phyloP scores from a whole-genome alignment of 2,888 invertebrate species.

The Entomobrya multifasciata region DNA sequence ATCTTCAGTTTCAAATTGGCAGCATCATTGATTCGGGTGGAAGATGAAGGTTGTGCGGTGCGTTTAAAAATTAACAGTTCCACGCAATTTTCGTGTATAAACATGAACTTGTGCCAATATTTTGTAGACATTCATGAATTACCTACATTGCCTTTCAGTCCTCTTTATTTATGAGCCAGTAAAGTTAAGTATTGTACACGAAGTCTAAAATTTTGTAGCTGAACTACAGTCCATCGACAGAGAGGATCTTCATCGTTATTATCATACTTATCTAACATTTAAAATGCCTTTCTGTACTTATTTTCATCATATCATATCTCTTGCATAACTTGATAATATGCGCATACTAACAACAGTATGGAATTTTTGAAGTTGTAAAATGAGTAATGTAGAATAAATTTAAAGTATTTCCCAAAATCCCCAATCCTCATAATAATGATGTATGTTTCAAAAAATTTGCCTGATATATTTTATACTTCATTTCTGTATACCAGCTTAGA shows the following conservation, averaged over 20 bases:
- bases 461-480: too few relatives aligned
- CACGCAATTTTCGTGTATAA: too few relatives aligned
- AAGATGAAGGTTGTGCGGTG: neutral
- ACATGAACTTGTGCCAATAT: too few relatives aligned
- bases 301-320: neutral
- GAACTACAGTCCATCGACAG: neutral
- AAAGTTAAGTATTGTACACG: too few relatives aligned
- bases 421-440: constrained; percentile 37
- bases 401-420: constrained; percentile 46
- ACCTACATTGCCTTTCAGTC: too few relatives aligned
- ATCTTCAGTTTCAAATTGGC: constrained; percentile 40
- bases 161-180: too few relatives aligned
- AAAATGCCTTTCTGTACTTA: neutral
- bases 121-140: too few relatives aligned
- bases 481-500: too few relatives aligned
- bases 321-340: too few relatives aligned
- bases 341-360: neutral
- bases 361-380: constrained; percentile 37
- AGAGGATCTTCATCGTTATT: neutral
- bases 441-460: too few relatives aligned
- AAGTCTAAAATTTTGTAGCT: neutral
- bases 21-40: neutral
- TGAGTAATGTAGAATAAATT: neutral
- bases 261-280: neutral
- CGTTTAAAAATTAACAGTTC: neutral